phyloP scores from a whole-genome alignment of 2,888 invertebrate species.

The Polyommatus icarus region DNA sequence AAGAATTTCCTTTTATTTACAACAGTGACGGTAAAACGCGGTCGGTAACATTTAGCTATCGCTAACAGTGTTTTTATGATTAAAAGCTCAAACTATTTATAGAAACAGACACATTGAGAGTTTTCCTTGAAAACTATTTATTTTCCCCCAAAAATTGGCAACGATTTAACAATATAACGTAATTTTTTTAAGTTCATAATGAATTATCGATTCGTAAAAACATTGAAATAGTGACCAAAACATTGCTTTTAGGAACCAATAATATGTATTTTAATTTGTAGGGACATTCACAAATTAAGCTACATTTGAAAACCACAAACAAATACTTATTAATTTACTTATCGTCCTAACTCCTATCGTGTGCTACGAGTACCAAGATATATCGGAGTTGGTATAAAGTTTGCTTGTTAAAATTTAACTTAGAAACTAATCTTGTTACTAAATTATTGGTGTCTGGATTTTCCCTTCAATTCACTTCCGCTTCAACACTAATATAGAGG shows the following conservation, averaged over 20 bases:
- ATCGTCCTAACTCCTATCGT: neutral
- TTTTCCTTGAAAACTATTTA: neutral
- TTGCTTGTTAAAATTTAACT: neutral
- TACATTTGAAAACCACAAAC: neutral
- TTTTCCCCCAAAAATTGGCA: neutral
- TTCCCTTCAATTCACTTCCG: constrained; percentile 8
- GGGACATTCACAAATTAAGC: neutral
- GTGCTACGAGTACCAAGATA: neutral
- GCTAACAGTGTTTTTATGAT: neutral
- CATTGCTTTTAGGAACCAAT: too few species aligned
- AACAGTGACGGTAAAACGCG: neutral
- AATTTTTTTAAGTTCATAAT: too few species aligned
- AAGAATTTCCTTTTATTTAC: constrained; percentile 4
- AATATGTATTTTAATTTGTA: neutral
- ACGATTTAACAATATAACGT: too few species aligned
- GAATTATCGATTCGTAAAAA: too few species aligned
- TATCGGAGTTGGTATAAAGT: neutral
- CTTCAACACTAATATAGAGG: neutral
- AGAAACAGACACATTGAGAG: neutral
- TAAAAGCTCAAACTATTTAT: neutral
- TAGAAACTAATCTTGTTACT: neutral
- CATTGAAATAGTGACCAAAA: too few species aligned
- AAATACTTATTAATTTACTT: too few species aligned
- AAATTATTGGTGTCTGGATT: neutral
- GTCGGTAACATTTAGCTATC: neutral